A percentile compares a stretch with the other conserved stretches of the same genome.
These are phyloP conservation scores for Tichodroma muraria DNA, from an alignment of 2,113 vertebrate species.

Conservation along the genomic window DNA sequence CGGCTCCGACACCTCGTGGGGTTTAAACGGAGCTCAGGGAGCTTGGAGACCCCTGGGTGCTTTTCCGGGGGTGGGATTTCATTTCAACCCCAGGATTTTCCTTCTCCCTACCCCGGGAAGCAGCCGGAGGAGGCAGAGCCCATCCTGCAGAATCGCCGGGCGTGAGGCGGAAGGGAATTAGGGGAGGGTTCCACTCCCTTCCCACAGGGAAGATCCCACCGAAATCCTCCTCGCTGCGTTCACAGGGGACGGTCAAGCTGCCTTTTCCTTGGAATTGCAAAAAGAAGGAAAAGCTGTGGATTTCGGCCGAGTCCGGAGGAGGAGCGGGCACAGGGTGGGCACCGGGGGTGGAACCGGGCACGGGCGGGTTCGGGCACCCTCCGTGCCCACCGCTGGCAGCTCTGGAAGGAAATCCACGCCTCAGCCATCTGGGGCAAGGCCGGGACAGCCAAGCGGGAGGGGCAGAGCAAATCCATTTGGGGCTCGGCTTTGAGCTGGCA, in stretches of 20 bases:
- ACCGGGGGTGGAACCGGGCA: not conserved
- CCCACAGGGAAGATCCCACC: not conserved
- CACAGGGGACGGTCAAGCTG: not conserved
- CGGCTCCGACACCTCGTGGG: not conserved
- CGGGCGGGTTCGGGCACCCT: not conserved
- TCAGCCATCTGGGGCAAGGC: not conserved
- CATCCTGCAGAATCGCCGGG: not conserved
- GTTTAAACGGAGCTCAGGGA: not conserved
- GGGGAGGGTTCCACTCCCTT: not conserved
- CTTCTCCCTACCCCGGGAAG: not conserved
- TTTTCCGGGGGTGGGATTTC: not conserved
- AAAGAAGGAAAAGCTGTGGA: not conserved
- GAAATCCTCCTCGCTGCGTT: not conserved
- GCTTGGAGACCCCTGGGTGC: not conserved
- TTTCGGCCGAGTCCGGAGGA: not conserved
- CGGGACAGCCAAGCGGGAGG: not conserved
- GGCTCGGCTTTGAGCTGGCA: not conserved
- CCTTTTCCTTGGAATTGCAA: not conserved
- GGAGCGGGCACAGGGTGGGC: no score
- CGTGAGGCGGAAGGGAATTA: not conserved
- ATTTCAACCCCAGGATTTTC: not conserved
- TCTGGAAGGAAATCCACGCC: accelerated
- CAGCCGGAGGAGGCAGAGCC: not conserved
- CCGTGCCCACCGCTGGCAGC: not conserved
- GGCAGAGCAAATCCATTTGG: not conserved